These are phyloP conservation scores for Venustoraphidia nigricollis DNA, from an alignment of 2,888 invertebrate genomes.

Conservation along the genomic window DNA sequence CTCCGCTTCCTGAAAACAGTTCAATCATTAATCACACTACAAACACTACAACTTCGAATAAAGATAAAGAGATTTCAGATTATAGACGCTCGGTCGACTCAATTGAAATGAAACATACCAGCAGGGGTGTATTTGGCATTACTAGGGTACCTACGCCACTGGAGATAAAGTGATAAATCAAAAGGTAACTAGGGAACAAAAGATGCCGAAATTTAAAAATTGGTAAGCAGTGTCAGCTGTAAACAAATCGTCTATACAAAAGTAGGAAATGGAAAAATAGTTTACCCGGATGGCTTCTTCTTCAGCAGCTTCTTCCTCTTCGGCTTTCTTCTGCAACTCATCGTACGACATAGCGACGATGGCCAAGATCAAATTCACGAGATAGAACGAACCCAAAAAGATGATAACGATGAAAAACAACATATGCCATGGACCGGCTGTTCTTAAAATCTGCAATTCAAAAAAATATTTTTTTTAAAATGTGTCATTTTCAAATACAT, in stretches of 20 bases:
- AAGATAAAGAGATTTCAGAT: too few relatives aligned
- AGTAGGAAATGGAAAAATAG: constrained; percentile 6
- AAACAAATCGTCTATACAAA: constrained; percentile 1
- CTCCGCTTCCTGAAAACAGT: constrained; percentile 59
- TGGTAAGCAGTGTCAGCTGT: neutral
- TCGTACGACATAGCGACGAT: constrained; percentile 99
- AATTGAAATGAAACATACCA: too few relatives aligned
- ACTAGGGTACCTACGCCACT: too few relatives aligned
- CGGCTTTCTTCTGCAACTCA: constrained; percentile 94
- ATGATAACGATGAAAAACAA: constrained; percentile 97
- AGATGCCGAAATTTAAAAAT: neutral
- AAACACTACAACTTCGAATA: too few relatives aligned
- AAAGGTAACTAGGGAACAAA: neutral
- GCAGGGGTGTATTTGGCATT: too few relatives aligned
- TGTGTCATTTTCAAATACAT: constrained; percentile 6
- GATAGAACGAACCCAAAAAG: constrained; percentile 96
- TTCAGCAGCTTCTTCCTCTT: constrained; percentile 90
- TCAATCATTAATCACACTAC: constrained; percentile 2
- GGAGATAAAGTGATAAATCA: too few relatives aligned
- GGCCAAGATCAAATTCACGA: constrained; percentile 97
- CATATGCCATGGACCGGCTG: constrained; percentile 96
- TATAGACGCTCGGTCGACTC: too few relatives aligned
- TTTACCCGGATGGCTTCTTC: constrained; percentile 81
- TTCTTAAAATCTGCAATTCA: constrained; percentile 59
- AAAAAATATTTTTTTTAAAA: neutral